Base-by-base conservation (phyloP, 1,140 invertebrate genomes). In the Watersipora subatra region DNA sequence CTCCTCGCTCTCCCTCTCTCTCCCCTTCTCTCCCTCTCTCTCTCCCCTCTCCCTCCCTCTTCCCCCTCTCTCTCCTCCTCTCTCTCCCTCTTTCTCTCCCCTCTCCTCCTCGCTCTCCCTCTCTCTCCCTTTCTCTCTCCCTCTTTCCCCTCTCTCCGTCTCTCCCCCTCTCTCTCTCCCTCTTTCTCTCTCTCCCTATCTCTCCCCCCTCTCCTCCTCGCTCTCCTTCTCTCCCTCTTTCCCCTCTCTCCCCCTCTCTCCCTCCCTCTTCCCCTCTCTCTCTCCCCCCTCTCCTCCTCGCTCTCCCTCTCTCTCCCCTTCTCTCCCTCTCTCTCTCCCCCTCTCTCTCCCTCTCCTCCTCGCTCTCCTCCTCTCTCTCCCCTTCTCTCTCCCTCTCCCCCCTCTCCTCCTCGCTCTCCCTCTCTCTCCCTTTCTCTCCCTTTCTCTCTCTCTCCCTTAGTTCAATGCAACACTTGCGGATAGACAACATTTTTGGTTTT, bases 301-400 rank as follows among this genome's bases (percentile, higher is more conserved):
- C n/a, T n/a, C n/a, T n/a, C n/a, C n/a, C 26, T 64, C 28, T 29
- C 29, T 64, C 63, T 64, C 29, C 26, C 29, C n/a, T n/a, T n/a
- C n/a, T n/a, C 28, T 29, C 29, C 26, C 56, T 64, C 29, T 28
- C 24, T n/a, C n/a, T n/a, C n/a, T n/a, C 3, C 26, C 26, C 22
- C 3, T 26, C 22, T 12, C 30, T 26, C 3, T 64, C 28, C 1
- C 25, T 3, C 1, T 25, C n/a, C n/a, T n/a, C n/a, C n/a, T n/a
- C n/a, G n/a, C n/a, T n/a, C n/a, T n/a, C n/a, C n/a, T n/a, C n/a
- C 58, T 24, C 24, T 57, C 19, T 12, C 26, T 7, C 22, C 58
- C 19, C 1, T 64, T 22, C 22, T 64, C 3, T 28, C 29, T 7
- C 3, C 26, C 2, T n/a, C 58, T 34, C n/a, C 22, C 24, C 17